Base-by-base conservation (phyloP, 2,113 vertebrate species). In the Phalacrocorax brasilianus region DNA sequence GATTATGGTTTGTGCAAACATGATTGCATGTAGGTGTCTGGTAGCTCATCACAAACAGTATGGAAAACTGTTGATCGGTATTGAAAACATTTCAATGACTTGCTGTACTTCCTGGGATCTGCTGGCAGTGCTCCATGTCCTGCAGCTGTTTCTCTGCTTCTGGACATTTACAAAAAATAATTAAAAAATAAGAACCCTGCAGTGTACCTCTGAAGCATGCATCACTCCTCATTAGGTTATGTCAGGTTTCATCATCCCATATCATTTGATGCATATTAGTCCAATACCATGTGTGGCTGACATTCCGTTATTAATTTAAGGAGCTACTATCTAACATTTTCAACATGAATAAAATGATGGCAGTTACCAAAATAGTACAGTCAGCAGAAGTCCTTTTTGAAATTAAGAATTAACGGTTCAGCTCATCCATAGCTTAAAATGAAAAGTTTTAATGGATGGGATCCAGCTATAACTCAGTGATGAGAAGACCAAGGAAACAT, bases 291-390 rank as follows among this genome's bases (percentile, higher is more conserved):
- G 52, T 2, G 16, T 73, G 49, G 58, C 62, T 92, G 74, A 78
- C 22, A 61, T 52, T 66, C 33, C 17, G 49, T 56, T 38, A 67
- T 56, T 68, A 77, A 89, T 89, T 88, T 81, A 91, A 89, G 40
- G 42, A 91, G n/a, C 45, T 89, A 94, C 49, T 35, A 73, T 85
- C 65, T 83, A 84, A 85, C n/a, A 87, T 77, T 96, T 95, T 90
- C 49, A 93, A 70, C 23, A 50, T 49, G 45, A 91, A 82, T 91
- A 91, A 89, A 88, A 82, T 40, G 3, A 79, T 6, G 12, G 12
- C 65, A 84, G 49, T 90, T 93, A 90, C 26, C 23, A 76, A 80
- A 95, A 88, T 38, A 77, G 58, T 59, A 63, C 35, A 66, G 62
- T 71, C 71, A 94, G 42, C 26, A 66, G 68, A 88, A 85, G 24